These are phyloP conservation scores for Drosophila borborema DNA, from an alignment of 2,888 invertebrate genomes.

Conservation along the genomic window DNA sequence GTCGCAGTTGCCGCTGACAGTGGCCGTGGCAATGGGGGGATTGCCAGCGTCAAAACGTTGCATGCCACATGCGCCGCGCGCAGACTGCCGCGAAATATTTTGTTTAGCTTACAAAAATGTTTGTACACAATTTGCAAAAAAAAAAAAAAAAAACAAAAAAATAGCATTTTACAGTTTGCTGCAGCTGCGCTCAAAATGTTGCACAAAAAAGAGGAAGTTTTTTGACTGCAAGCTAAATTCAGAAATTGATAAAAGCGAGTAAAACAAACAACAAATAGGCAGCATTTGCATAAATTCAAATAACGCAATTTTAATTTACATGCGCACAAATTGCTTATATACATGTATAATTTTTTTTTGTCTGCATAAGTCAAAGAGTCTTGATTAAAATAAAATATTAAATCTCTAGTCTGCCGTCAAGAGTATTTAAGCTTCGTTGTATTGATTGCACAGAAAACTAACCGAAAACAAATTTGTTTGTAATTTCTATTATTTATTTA, in stretches of 20 bases:
- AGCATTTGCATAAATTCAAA: slow-evolving; percentile 7
- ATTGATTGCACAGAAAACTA: neutral
- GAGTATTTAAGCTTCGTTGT: slow-evolving; percentile 19
- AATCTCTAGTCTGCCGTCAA: neutral
- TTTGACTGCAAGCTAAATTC: neutral
- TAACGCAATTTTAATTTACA: neutral
- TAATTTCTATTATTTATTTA: slow-evolving; percentile 18
- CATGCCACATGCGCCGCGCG: slow-evolving; percentile 65
- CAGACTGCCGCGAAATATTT: slow-evolving; percentile 67
- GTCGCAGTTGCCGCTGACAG: slow-evolving; percentile 22
- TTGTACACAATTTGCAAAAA: slow-evolving; percentile 45
- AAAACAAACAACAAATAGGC: neutral
- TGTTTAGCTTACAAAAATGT: slow-evolving; percentile 60
- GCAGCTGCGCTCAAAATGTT: slow-evolving; percentile 15
- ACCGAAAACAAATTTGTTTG: neutral
- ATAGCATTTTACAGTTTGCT: slow-evolving; percentile 19
- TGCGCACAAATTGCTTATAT: neutral
- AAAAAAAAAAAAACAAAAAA: slow-evolving; percentile 8
- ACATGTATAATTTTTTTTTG: neutral
- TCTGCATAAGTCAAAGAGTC: neutral
- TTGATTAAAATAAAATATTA: neutral
- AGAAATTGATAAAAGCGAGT: neutral
- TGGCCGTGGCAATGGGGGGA: slow-evolving; percentile 44
- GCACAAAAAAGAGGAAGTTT: slow-evolving; percentile 2
- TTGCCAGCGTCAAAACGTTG: slow-evolving; percentile 54